Evolutionary conservation across 2,113 vertebrate genomes (phyloP), one percentile per base, ranked within the genome.

Genomic region (Misgurnus mizolepis): DNA sequence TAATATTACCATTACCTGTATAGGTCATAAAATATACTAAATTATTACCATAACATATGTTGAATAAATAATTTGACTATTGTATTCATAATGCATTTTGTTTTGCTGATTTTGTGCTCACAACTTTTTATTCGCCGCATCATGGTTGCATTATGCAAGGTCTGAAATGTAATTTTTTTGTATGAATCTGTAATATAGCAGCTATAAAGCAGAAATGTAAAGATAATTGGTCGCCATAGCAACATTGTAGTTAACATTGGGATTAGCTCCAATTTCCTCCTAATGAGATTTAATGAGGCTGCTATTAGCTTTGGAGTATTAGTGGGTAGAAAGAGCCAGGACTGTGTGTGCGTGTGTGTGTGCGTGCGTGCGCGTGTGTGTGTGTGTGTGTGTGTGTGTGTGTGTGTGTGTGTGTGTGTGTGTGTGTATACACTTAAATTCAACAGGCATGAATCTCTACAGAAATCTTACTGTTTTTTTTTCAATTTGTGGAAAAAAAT

Each of bases 211-310:
- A 64, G 22, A 34, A 75, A 81, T 58, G 43, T 78, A 79, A 85
- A 47, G 50, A 55, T 68, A 80, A 85, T 65, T 78, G n/a, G 70
- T 82, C 86, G 82, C 84, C 83, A 83, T 83, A 55, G 82, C 64
- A 76, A 76, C 68, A 67, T 47, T 53, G 68, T 86, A 80, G 65
- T 53, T 75, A 82, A 79, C 69, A 27, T 80, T 64, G 22, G 74
- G 66, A 84, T 87, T 84, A 85, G 61, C 82, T 75, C 67, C 40
- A 53, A 87, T 89, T 89, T 87, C 73, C 76, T 85, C 65, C 62
- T 84, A 89, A 91, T 90, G 67, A 87, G 78, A 85, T 90, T 86
- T 85, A 91, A 89, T 91, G 87, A 90, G 90, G 84, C 79, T 85
- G 73, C 83, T 88, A 91, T 88, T 89, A 90, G 84, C 84, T 90